Base-by-base conservation (phyloP, 2,113 vertebrate genomes). In the Paralichthys olivaceus region DNA sequence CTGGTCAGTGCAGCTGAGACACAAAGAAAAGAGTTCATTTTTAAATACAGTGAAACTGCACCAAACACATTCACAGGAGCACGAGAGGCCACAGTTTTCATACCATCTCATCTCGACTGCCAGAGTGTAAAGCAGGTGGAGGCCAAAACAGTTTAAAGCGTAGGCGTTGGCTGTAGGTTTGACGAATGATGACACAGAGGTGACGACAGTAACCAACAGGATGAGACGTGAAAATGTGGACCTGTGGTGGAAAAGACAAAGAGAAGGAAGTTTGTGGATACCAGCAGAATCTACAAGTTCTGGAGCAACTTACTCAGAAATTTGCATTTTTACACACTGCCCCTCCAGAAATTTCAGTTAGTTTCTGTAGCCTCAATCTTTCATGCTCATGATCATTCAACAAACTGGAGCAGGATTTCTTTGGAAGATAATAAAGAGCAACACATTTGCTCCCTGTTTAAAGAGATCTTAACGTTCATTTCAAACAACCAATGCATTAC, bases 151-250 rank as follows among this genome's bases (percentile, higher is more conserved):
- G 93, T 99, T 98, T 65, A 99, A 95, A 0, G 32, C 93, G 0
- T 98, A 99, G 19, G 97, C 97, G 0, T 99, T 99, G 80, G 95
- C 62, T 0, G 90, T 93, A 0, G 98, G 97, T 81, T 93, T 96
- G 89, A 96, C 32, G 7, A 99, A 96, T 0, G 96, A 96, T 64
- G 96, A 90, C 65, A 96, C 3, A 2, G 96, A 94, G 37, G 92
- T 94, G 80, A 95, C 1, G 17, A 94, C 7, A 0, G 96, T 95
- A 28, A 93, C 37, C 51, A 69, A 1, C 8, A 95, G 22, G 19
- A 95, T 87, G 8, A 97, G 11, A 62, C 73, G 83, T 9, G 76
- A 77, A 91, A 98, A 99, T 0, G 90, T 93, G 3, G 64, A 78
- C 93, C 97, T 99, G 87, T 0, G 7, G 23, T 4, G 37, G n/a